Base-by-base conservation (phyloP, 2,888 invertebrate genomes). In the Coelinius sp. region DNA sequence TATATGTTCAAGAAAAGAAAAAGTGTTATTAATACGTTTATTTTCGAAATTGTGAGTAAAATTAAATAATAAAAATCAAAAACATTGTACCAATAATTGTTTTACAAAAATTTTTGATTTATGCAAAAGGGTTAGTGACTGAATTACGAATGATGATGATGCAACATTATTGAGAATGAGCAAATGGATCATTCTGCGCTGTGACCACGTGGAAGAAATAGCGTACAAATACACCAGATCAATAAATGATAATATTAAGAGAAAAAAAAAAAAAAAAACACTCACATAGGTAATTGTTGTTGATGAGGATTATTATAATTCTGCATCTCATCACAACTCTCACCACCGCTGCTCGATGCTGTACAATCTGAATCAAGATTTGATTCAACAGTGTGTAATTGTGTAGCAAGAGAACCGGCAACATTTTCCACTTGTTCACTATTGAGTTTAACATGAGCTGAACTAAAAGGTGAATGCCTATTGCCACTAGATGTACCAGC, bases 321-420 rank as follows among this genome's bases (percentile, higher is more conserved):
- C 78, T 94, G 92, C 89, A 93, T 92, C 87, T 97, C 97, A 89
- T 97, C 97, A 87, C 95, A 95, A 83, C 96, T 97, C 87, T 97
- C 97, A 35, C 96, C 97, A 67, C 97, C 97, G 14, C 97, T 97
- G 83, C 97, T 97, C 74, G 96, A 96, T 14, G 94, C 96, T 0
- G 98, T 98, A 38, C 95, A 97, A 89, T 98, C 97, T 0, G 97
- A 96, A 88, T 98, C 97, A 76, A 96, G 90, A 80, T 93, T 93
- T 73, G 90, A 90, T 84, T 95, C 94, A 70, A 96, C 91, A 76
- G 94, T 90, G 25, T 92, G 90, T 78, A 97, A 88, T 85, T 95
- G 94, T 0, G 93, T 91, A 63, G 92, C 90, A 75, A 97, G 87
- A 17, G 93, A 91, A 17, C 95, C 94, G 0, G 94, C 91, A 0